Conservation (phyloP, 2,113 vertebrate genomes). For the Rhizomys pruinosus region DNA sequence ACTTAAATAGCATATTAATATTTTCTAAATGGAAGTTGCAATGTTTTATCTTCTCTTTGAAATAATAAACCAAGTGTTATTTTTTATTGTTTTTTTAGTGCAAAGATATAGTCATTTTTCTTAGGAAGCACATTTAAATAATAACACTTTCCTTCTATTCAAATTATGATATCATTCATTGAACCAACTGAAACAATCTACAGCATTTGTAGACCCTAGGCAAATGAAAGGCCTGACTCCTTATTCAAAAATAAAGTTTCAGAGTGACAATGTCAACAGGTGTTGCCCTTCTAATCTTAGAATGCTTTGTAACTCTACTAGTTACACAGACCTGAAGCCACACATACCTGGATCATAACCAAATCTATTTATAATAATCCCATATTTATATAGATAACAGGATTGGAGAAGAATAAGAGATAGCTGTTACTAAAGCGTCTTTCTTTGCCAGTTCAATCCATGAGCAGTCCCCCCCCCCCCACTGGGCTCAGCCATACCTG, state of each 20-base stretch:
- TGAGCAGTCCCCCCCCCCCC: neutral
- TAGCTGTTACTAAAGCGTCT: conserved; percentile 33
- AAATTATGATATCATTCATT: neutral
- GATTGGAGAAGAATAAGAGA: conserved; percentile 25
- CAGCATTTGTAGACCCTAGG: neutral
- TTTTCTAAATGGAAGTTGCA: conserved; percentile 16
- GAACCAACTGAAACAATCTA: neutral
- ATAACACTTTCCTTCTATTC: neutral
- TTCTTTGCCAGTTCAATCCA: conserved; percentile 56
- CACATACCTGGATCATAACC: neutral
- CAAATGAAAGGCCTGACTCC: neutral
- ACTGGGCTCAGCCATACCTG: conserved; percentile 61
- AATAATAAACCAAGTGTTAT: neutral
- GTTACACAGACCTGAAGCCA: neutral
- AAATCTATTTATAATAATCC: neutral
- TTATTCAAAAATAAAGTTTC: conserved; percentile 21
- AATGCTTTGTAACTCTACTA: neutral
- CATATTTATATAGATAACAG: conserved; percentile 51
- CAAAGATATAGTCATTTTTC: neutral
- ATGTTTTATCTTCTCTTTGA: neutral
- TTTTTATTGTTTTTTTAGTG: neutral
- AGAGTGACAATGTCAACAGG: neutral
- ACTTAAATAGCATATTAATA: neutral
- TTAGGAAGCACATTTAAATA: conserved; percentile 17
- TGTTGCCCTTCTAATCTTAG: neutral